Conservation (phyloP, 2,888 invertebrate genomes). For the Drosophila incognita region DNA sequence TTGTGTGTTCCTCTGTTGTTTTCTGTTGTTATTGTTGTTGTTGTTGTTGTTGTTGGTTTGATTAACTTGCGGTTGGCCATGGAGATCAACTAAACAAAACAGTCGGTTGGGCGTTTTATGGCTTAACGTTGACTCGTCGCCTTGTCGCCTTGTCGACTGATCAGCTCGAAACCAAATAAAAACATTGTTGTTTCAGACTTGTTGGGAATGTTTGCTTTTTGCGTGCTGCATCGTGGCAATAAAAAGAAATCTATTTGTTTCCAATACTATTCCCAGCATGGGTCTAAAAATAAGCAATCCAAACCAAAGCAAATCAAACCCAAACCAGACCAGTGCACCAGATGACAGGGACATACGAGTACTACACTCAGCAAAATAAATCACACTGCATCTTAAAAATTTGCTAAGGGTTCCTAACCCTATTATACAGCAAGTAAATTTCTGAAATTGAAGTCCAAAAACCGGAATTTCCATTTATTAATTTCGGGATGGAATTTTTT, state of each 20-base stretch:
- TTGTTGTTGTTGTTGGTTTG: constrained; percentile 33
- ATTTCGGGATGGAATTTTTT: too few relatives aligned
- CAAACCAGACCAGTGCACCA: not conserved
- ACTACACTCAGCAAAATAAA: not conserved
- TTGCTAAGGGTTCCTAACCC: not conserved
- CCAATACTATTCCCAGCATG: constrained; percentile 77
- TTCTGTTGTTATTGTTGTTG: constrained; percentile 25
- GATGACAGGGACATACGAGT: constrained; percentile 34
- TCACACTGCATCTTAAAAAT: not conserved
- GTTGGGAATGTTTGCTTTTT: constrained; percentile 46
- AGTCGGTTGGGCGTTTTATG: constrained; percentile 66
- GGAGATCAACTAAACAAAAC: constrained; percentile 66
- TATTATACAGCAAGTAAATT: not conserved
- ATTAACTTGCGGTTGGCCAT: constrained; percentile 63
- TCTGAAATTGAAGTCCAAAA: too few relatives aligned
- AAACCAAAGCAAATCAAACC: constrained; percentile 18
- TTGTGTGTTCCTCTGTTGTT: constrained; percentile 4
- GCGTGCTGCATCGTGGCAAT: constrained; percentile 52
- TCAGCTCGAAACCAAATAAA: constrained; percentile 64
- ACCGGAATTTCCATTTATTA: too few relatives aligned
- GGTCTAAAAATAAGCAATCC: constrained; percentile 75
- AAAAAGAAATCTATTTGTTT: constrained; percentile 77
- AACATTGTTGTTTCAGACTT: constrained; percentile 71
- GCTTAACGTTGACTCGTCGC: constrained; percentile 58
- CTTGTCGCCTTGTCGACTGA: constrained; percentile 49